These are phyloP conservation scores for Stenotaenia linearis DNA, from an alignment of 2,888 invertebrate genomes.

Conservation along the genomic window DNA sequence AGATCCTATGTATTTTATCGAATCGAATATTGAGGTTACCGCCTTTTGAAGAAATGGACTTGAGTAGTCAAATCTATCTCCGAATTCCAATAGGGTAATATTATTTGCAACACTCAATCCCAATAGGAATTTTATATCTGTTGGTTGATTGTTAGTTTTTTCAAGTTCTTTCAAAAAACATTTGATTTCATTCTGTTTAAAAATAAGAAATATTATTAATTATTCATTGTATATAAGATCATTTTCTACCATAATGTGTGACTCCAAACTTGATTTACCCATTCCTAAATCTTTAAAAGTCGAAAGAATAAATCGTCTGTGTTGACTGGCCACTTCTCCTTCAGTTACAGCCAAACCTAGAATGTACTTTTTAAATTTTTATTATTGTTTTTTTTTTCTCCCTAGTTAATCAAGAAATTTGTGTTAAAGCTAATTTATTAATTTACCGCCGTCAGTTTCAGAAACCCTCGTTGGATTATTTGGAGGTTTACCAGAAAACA, in stretches of 20 bases:
- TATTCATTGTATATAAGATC: not conserved
- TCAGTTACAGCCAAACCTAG: too few species aligned
- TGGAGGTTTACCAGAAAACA: not conserved
- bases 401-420: too few species aligned
- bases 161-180: not conserved
- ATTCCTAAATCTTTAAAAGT: slow-evolving; percentile 10
- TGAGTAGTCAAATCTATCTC: not conserved
- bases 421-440: too few species aligned
- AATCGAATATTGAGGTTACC: not conserved
- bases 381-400: too few species aligned
- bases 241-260: not conserved
- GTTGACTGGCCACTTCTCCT: not conserved
- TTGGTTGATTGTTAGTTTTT: not conserved
- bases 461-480: not conserved
- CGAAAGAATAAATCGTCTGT: not conserved
- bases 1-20: not conserved
- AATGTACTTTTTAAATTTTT: too few species aligned
- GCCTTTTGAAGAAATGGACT: not conserved
- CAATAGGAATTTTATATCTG: not conserved
- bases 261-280: slow-evolving; percentile 21
- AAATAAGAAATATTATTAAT: not conserved
- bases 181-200: not conserved
- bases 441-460: not conserved
- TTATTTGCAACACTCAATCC: not conserved
- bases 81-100: not conserved